Conservation (phyloP, 2,113 vertebrate genomes). For the Cromileptes altivelis region DNA sequence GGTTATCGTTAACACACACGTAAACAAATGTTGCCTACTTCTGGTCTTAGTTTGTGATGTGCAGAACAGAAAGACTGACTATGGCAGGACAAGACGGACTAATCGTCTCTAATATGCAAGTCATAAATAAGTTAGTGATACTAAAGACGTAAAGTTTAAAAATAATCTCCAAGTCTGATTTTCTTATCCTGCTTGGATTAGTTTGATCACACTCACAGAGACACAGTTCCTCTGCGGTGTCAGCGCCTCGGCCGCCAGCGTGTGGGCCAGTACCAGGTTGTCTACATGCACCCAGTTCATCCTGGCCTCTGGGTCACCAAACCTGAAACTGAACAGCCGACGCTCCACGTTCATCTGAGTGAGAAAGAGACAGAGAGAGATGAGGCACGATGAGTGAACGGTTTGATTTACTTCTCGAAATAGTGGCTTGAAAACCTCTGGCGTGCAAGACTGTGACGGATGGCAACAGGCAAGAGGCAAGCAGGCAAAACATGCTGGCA, state of each 20-base stretch:
- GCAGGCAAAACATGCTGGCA: neutral
- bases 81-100: neutral
- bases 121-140: neutral
- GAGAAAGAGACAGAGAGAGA: conserved; percentile 36
- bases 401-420: too few species aligned
- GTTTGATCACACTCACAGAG: conserved; percentile 86
- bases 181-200: neutral
- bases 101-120: too few species aligned
- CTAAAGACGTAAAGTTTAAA: neutral
- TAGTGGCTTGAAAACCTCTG: neutral
- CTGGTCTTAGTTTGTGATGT: conserved; percentile 1
- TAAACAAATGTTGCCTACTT: neutral
- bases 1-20: neutral
- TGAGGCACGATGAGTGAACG: neutral
- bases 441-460: neutral
- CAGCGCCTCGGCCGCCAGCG: conserved; percentile 90
- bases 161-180: neutral
- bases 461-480: neutral
- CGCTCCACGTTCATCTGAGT: conserved; percentile 89
- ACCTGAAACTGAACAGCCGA: conserved; percentile 89
- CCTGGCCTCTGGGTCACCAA: conserved; percentile 86
- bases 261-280: conserved; percentile 91
- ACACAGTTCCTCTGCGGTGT: conserved; percentile 83
- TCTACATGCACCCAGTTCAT: conserved; percentile 96
- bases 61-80: neutral